Percentiles rank a stretch among this genome's conserved stretches.
These are phyloP conservation scores for Empidonax traillii DNA, from an alignment of 2,113 vertebrate species.

Conservation along the genomic window DNA sequence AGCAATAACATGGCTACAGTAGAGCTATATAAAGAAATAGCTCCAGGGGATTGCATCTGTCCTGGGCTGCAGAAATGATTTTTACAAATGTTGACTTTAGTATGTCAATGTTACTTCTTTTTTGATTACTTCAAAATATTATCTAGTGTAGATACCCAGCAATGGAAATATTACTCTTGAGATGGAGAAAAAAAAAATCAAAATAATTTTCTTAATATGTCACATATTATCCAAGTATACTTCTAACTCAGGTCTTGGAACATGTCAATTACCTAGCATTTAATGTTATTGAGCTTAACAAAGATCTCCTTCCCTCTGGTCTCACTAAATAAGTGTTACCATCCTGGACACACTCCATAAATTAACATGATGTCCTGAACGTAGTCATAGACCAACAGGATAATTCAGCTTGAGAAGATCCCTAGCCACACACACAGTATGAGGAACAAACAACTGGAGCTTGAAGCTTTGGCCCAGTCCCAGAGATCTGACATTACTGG, in stretches of 20 bases:
- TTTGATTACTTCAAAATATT: background rate
- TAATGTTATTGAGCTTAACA: background rate
- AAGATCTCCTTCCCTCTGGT: background rate
- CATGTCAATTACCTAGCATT: background rate
- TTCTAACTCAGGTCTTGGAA: background rate
- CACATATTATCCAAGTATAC: background rate
- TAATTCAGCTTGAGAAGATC: background rate
- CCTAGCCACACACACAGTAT: background rate
- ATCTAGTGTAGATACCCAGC: background rate
- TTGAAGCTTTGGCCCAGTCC: background rate
- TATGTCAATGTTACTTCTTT: background rate
- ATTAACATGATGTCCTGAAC: background rate
- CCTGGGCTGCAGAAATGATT: background rate
- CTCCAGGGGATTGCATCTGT: background rate
- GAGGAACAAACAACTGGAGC: background rate
- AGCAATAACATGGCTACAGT: background rate
- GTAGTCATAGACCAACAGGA: background rate
- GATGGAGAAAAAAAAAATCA: background rate
- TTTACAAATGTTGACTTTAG: background rate
- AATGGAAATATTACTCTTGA: background rate
- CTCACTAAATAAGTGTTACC: background rate
- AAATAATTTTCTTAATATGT: background rate
- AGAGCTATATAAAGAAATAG: background rate
- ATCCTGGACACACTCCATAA: background rate
- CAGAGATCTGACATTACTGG: background rate